phyloP scores from a whole-genome alignment of 2,888 invertebrate species.

The Napeogenes sylphis region DNA sequence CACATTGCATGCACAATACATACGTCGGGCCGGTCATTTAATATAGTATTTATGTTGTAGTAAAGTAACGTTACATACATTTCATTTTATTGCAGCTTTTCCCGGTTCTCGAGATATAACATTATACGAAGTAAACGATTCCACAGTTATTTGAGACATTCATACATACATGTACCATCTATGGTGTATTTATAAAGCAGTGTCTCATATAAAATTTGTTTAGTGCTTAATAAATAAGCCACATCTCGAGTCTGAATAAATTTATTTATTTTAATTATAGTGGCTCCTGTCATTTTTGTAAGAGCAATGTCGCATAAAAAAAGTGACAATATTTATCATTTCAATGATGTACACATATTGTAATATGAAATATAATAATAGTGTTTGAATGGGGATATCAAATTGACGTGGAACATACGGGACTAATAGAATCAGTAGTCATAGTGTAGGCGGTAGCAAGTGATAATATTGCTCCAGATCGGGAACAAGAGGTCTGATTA shows the following conservation, averaged over 20 bases:
- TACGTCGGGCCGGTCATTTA: background rate
- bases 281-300: background rate
- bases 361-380: no score
- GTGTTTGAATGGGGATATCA: no score
- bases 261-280: background rate
- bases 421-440: no score
- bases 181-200: background rate
- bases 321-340: no score
- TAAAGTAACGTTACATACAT: slow-evolving; percentile 13
- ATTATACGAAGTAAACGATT: background rate
- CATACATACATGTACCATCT: background rate
- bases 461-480: slow-evolving; percentile 14
- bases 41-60: slow-evolving; percentile 14
- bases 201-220: background rate
- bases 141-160: background rate
- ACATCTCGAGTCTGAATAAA: background rate
- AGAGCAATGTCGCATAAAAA: background rate
- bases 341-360: no score
- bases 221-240: background rate
- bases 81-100: slow-evolving; percentile 16
- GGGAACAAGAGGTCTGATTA: slow-evolving; percentile 12
- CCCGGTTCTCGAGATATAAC: slow-evolving; percentile 5
- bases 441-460: no score
- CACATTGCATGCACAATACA: no score
- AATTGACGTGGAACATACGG: no score